These are phyloP conservation scores for Nasonovia ribisnigri DNA, from an alignment of 2,888 invertebrate species.

Conservation along the genomic window DNA sequence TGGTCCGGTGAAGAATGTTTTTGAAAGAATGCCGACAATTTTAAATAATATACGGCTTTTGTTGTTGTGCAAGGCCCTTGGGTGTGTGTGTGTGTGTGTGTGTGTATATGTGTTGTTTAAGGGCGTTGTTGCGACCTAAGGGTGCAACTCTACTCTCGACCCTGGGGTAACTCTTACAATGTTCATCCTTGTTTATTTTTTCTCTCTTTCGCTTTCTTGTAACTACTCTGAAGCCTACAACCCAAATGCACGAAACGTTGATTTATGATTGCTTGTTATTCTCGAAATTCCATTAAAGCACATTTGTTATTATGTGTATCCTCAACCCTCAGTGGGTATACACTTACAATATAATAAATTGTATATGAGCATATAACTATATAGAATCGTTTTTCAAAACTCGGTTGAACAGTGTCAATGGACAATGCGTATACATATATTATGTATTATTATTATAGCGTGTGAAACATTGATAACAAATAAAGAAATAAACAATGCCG, in stretches of 20 bases:
- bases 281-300: slow-evolving; percentile 49
- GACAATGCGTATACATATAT: slow-evolving; percentile 26
- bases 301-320: slow-evolving; percentile 22
- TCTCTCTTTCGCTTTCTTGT: slow-evolving; percentile 23
- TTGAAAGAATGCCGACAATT: slow-evolving; percentile 61
- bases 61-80: slow-evolving; percentile 40
- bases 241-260: slow-evolving; percentile 45
- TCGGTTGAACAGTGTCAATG: neutral
- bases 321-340: neutral
- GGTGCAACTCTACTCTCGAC: slow-evolving; percentile 29
- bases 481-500: slow-evolving; percentile 37
- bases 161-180: slow-evolving; percentile 35
- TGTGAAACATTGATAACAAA: slow-evolving; percentile 36
- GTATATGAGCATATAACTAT: neutral
- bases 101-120: neutral
- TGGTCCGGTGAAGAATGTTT: slow-evolving; percentile 48
- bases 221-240: neutral
- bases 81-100: neutral
- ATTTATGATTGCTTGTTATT: slow-evolving; percentile 59
- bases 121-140: slow-evolving; percentile 50
- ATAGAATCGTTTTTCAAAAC: slow-evolving; percentile 8
- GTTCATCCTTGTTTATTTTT: slow-evolving; percentile 35
- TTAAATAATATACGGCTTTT: slow-evolving; percentile 46
- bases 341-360: neutral
- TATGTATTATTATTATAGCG: neutral